Evolutionary conservation across 1,140 invertebrate species (phyloP), one percentile per base, ranked within the genome.

Genomic region (Saccostrea cuccullata): DNA sequence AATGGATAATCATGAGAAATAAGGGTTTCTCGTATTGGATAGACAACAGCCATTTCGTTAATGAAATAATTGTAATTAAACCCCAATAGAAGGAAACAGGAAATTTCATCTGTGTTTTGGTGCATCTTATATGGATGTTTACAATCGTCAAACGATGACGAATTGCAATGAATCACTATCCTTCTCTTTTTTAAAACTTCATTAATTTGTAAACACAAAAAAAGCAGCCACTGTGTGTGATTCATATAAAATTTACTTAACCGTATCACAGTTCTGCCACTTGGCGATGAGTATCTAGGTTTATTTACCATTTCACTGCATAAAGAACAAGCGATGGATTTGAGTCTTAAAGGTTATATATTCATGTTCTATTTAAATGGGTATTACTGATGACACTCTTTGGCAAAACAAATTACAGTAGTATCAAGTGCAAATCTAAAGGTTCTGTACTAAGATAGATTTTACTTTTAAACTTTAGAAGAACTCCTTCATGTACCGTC

Each of bases 21-120:
- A 77, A 77, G 30, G 9, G 30, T 11, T 26, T 30, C 23, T 73
- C 70, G 23, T n/a, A 64, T 64, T 73, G 23, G 70, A 73, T 30
- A 73, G 70, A 73, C 26, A 26, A 73, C 70, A 77, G 70, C 70
- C 70, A 77, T 77, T 77, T 77, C 23, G 30, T 77, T 77, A 26
- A 77, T 77, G 12, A 77, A 77, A 77, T 77, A 77, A 77, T 77
- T 77, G 70, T 77, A 77, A 77, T 77, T 26, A 77, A 77, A 77
- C 15, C 26, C 70, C 13, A 15, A 77, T 30, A 30, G 70, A 77
- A 77, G 70, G 70, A 77, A 77, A 77, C 70, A 77, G 70, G 70
- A 77, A 77, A 77, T 77, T 30, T 77, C 70, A 77, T 77, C 70
- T 36, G 70, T 77, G 70, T 77, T 36, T 77, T 77, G 26, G 70